Evolutionary conservation across 2,797 vertebrate species (phyloP).

Genomic region (Eulemur mongoz): DNA sequence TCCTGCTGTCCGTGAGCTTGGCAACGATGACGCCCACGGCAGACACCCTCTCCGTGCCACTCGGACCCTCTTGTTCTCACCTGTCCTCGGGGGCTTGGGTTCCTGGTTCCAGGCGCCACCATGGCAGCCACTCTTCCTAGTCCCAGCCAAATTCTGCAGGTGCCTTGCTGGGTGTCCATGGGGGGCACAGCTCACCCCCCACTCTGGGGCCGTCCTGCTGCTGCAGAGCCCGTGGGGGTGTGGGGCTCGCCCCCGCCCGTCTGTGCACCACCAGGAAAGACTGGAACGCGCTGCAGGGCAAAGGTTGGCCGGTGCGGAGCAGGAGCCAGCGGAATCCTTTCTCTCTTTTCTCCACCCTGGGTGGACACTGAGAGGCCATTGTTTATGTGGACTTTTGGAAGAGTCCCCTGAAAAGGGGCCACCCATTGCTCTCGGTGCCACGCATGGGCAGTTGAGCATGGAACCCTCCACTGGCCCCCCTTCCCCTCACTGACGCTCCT

Average conservation of each 20-base stretch:
- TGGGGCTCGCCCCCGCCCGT: accelerated
- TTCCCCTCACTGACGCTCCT: neutral
- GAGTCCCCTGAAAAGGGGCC: accelerated
- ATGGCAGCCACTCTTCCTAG: neutral
- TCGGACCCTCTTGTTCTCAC: accelerated
- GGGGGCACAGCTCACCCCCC: accelerated
- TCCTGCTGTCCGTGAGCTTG: neutral
- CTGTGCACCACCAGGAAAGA: neutral
- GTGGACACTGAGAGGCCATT: neutral
- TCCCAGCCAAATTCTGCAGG: neutral
- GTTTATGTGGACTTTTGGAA: neutral
- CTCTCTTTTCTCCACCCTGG: neutral
- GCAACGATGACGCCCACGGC: neutral
- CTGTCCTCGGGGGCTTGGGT: accelerated
- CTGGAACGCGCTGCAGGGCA: accelerated
- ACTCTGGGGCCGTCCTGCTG: accelerated
- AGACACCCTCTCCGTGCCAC: too few species aligned
- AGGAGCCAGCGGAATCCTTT: accelerated
- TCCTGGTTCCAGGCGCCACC: neutral
- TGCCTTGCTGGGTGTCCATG: accelerated
- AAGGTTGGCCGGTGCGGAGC: accelerated
- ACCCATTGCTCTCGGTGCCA: accelerated
- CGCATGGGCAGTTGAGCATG: accelerated
- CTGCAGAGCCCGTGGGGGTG: accelerated
- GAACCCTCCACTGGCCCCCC: neutral